Evolutionary conservation across 2,888 invertebrate species (phyloP).

Genomic region (Chymomyza procnemis): DNA sequence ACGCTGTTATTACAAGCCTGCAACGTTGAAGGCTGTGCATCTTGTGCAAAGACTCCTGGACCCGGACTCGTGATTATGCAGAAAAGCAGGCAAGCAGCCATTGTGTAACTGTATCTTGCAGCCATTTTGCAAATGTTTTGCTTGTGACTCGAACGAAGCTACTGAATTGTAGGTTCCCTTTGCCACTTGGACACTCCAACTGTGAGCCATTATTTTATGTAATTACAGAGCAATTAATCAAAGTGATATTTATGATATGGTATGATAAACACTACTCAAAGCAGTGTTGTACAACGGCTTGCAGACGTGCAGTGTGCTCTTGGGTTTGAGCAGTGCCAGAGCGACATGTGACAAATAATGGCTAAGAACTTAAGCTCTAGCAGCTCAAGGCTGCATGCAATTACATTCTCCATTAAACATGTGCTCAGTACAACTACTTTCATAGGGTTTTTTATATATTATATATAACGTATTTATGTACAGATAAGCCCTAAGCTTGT

Average conservation of each 20-base stretch:
- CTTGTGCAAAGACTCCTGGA: constrained; percentile 9
- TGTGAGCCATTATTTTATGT: neutral
- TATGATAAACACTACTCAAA: neutral
- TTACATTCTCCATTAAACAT: neutral
- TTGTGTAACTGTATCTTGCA: neutral
- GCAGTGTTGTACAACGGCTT: neutral
- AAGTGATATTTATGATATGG: neutral
- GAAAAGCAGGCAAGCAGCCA: constrained; percentile 18
- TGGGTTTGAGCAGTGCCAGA: neutral
- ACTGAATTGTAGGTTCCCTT: constrained; percentile 17
- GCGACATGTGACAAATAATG: neutral
- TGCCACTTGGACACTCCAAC: neutral
- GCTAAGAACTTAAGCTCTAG: neutral
- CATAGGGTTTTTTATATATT: neutral
- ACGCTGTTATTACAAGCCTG: constrained; percentile 27
- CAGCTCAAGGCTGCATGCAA: neutral
- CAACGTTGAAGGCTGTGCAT: neutral
- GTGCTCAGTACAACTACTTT: neutral
- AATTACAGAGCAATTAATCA: neutral
- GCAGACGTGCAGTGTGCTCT: neutral
- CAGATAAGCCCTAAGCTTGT: neutral
- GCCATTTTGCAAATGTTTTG: constrained; percentile 32
- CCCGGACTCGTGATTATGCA: constrained; percentile 24
- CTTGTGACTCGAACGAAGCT: constrained; percentile 25
- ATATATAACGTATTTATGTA: neutral